Base-by-base conservation (phyloP, 2,888 invertebrate genomes). In the Ashinkailepas kermadecensis region DNA sequence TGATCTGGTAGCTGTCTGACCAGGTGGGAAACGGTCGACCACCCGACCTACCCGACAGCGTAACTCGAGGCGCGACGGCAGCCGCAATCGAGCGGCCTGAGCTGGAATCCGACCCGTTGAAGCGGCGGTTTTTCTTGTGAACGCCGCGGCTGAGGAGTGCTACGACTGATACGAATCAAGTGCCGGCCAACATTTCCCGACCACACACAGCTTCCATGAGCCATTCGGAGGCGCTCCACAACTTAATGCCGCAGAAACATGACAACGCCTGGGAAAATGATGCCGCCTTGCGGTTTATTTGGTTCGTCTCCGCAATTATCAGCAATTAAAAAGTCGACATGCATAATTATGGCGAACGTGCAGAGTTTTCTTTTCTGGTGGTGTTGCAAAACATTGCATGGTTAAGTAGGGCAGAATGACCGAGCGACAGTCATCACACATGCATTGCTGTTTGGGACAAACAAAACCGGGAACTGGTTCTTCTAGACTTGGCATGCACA, bases 111-210 rank as follows among this genome's bases (percentile, higher is more conserved):
- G 62, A 4, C 62, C 1, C 13, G 62, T 62, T 62, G 62, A 62
- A 18, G 62, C 62, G 7, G 18, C 62, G 62, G 18, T 62, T 62
- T 62, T 62, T 62, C 62, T 62, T 62, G 62, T 62, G 62, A 62
- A 62, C 0, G 65, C 65, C n/a, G 39, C 70, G 2, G 39, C 0
- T 21, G 15, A 10, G 39, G 70, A 3, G 39, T 4, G 9, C 21
- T 25, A 39, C 70, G 25, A 15, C 70, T 25, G 70, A 70, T 70
- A 39, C 70, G 39, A 70, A 70, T 70, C 70, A 70, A 70, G 39
- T 70, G 15, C 21, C 39, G 70, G 39, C 39, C 39, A 39, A 0
- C 23, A 0, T 8, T 2, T 1, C 23, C 23, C n/a, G n/a, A 15
- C 13, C 62, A 12, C 15, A 62, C 62, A 62, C 18, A 13, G 62